These are phyloP conservation scores for Sinhomidia bicolor DNA, from an alignment of 2,888 invertebrate genomes.

Conservation along the genomic window DNA sequence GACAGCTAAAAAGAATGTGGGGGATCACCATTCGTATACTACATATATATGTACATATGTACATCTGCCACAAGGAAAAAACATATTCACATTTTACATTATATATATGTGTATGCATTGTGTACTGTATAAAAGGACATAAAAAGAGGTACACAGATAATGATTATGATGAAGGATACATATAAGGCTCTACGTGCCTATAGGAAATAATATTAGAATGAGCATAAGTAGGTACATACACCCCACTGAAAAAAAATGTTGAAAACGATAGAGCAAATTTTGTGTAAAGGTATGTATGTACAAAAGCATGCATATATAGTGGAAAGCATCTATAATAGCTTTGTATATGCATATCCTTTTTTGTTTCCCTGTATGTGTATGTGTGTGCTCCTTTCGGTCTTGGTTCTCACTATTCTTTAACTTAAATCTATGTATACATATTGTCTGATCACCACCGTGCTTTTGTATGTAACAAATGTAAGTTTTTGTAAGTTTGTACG, in stretches of 20 bases:
- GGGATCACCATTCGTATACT: background rate
- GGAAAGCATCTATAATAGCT: background rate
- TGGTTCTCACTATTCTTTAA: background rate
- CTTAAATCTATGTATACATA: background rate
- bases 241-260: background rate
- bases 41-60: background rate
- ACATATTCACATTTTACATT: background rate
- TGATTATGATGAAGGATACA: background rate
- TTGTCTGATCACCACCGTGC: background rate
- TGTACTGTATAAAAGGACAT: background rate
- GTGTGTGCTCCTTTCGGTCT: background rate
- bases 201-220: too few relatives aligned
- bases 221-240: background rate
- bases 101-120: background rate
- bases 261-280: background rate
- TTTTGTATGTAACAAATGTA: too few relatives aligned
- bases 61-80: background rate
- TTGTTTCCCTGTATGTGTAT: background rate
- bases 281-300: background rate
- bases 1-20: constrained; percentile 11
- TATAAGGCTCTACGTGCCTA: background rate
- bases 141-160: background rate
- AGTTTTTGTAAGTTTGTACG: too few relatives aligned
- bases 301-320: background rate
- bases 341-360: background rate